Evolutionary conservation across 2,113 vertebrate genomes (phyloP).

Genomic region (Empidonax alnorum): DNA sequence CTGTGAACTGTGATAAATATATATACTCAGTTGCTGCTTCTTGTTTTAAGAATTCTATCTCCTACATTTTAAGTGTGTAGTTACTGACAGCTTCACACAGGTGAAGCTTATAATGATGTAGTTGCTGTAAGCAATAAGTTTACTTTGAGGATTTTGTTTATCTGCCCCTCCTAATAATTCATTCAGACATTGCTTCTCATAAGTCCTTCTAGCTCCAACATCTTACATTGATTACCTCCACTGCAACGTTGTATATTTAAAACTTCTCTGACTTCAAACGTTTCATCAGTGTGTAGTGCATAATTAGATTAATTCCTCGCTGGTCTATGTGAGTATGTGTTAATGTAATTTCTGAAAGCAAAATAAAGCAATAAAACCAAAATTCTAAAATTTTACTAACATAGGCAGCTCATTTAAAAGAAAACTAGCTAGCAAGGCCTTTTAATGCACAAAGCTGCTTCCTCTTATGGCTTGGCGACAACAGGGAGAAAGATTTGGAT

Average conservation of each 20-base stretch:
- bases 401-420: not conserved
- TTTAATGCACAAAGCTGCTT: not conserved
- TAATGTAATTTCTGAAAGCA: not conserved
- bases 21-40: not conserved
- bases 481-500: not conserved
- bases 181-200: not conserved
- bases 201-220: not conserved
- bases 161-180: not conserved
- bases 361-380: not conserved
- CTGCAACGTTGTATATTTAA: not conserved
- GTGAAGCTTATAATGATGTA: not conserved
- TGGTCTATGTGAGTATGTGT: not conserved
- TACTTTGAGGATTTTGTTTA: not conserved
- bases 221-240: not conserved
- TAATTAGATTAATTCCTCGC: not conserved
- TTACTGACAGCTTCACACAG: not conserved
- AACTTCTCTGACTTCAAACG: not conserved
- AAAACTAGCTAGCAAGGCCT: not conserved
- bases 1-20: not conserved
- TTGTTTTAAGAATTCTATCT: not conserved
- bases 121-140: not conserved
- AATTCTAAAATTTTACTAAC: not conserved
- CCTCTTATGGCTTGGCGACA: not conserved
- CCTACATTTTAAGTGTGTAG: not conserved
- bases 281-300: not conserved